Percentiles rank a stretch among this genome's conserved stretches.
These are phyloP conservation scores for Phyllostomus hastatus DNA, from an alignment of 2,113 vertebrate species.

Conservation along the genomic window DNA sequence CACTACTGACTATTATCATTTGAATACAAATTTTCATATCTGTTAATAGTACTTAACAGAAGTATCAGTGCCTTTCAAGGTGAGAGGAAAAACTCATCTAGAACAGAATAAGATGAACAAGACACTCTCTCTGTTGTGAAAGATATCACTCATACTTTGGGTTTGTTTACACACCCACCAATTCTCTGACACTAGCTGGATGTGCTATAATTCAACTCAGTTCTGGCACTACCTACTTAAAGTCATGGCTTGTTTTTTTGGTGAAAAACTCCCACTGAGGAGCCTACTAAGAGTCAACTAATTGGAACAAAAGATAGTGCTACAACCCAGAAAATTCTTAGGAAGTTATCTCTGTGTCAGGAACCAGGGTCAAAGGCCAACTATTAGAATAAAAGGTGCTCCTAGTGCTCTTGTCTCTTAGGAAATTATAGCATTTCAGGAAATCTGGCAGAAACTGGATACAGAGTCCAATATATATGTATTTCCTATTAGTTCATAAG, in stretches of 20 bases:
- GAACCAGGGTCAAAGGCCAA: not conserved
- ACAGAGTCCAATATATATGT: not conserved
- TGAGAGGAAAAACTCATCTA: not conserved
- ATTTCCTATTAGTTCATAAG: not conserved
- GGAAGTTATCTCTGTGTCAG: not conserved
- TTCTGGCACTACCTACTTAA: not conserved
- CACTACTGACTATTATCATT: not conserved
- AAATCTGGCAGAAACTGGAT: not conserved
- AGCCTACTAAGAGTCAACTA: not conserved
- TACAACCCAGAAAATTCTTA: not conserved
- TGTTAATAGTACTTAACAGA: not conserved
- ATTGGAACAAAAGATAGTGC: not conserved
- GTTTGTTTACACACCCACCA: not conserved
- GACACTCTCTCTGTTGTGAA: not conserved
- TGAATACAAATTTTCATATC: not conserved
- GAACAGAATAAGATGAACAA: not conserved
- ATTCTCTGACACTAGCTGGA: not conserved
- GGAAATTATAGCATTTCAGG: not conserved
- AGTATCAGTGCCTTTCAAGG: not conserved
- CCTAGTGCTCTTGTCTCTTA: not conserved
- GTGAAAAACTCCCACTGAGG: not conserved
- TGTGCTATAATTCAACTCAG: not conserved
- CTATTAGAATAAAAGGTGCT: not conserved
- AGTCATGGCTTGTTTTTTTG: not conserved
- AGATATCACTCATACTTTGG: not conserved